These are phyloP conservation scores for Drosophila mettleri DNA, from an alignment of 2,888 invertebrate genomes.

Conservation along the genomic window DNA sequence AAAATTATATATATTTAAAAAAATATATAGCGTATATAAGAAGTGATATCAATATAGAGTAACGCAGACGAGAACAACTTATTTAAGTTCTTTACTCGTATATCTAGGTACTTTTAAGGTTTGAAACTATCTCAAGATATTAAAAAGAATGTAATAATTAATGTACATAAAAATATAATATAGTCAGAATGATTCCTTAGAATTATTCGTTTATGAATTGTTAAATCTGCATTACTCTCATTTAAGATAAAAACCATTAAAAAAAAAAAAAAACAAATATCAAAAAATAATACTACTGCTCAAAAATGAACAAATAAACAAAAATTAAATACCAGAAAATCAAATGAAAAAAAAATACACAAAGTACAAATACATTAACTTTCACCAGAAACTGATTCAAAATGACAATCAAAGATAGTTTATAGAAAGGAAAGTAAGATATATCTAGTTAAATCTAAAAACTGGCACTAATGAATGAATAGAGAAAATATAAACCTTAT, in stretches of 20 bases:
- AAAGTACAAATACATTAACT: not conserved
- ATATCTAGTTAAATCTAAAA: not conserved
- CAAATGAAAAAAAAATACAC: not conserved
- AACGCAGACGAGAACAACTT: constrained; percentile 28
- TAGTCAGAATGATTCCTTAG: not conserved
- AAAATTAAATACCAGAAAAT: not conserved
- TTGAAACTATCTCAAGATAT: not conserved
- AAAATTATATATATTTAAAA: constrained; percentile 1
- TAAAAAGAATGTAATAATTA: too few relatives aligned
- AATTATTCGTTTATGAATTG: too few relatives aligned
- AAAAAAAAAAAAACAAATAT: not conserved
- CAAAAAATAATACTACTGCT: not conserved
- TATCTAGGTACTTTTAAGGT: not conserved
- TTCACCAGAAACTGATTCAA: constrained; percentile 2
- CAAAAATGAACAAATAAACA: not conserved
- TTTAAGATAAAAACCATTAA: not conserved
- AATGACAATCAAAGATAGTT: constrained; percentile 4
- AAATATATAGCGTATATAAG: not conserved
- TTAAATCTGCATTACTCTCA: constrained; percentile 15
- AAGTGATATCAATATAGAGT: too few relatives aligned
- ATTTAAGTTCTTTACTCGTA: not conserved
- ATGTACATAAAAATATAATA: not conserved
- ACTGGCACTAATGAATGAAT: constrained; percentile 21
- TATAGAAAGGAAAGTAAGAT: not conserved
- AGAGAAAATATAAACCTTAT: constrained; percentile 1